phyloP scores from a whole-genome alignment of 2,888 invertebrate species.

The Ochropacha duplaris region DNA sequence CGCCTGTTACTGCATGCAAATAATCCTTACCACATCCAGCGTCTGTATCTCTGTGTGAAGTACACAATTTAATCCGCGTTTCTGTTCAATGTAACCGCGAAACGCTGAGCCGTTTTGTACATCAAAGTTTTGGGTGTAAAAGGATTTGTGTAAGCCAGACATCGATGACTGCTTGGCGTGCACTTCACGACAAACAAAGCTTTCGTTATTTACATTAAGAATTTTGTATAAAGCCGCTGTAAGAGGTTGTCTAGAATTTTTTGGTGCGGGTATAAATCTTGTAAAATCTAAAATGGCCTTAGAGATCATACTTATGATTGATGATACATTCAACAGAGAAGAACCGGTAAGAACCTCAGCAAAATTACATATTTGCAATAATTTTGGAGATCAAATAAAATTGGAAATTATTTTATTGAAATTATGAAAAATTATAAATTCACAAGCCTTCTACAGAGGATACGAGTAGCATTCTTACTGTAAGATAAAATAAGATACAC shows the following conservation, averaged over 20 bases:
- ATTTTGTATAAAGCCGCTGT: not conserved
- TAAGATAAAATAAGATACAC: not conserved
- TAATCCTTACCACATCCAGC: not conserved
- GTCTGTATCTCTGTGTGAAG: constrained; percentile 17
- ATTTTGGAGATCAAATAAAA: no score
- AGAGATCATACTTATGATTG: no score
- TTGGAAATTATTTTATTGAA: no score
- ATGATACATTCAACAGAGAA: no score
- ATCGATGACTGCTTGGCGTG: constrained; percentile 19
- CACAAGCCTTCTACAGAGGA: no score
- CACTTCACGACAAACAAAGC: not conserved
- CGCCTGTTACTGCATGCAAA: no score
- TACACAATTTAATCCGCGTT: constrained; percentile 24
- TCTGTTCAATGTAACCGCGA: constrained; percentile 1
- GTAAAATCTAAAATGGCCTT: no score
- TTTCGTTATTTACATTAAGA: not conserved
- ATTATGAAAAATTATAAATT: no score
- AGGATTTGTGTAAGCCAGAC: constrained; percentile 12
- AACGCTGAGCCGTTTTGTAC: constrained; percentile 25
- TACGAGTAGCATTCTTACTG: not conserved
- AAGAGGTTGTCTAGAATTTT: not conserved
- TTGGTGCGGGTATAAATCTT: not conserved
- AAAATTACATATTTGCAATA: no score
- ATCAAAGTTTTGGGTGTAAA: constrained; percentile 47
- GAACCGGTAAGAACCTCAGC: no score